Base-by-base conservation (phyloP, 2,797 vertebrate genomes). In the Schizothorax lantsangensis region DNA sequence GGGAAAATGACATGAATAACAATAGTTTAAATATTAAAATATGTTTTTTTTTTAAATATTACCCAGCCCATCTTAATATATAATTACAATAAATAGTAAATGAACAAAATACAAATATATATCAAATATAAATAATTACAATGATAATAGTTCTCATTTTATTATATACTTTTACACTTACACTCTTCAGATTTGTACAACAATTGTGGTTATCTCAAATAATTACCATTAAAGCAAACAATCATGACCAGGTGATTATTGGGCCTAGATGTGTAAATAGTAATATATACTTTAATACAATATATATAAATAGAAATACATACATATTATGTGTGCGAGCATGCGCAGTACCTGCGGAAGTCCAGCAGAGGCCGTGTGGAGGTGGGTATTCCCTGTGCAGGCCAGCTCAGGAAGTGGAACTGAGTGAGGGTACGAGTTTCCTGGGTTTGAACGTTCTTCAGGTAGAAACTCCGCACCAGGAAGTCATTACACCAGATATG, bases 401-500 rank as follows among this genome's bases (percentile, higher is more conserved):
- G 98, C 98, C 98, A 99, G 96, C 97, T 99, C 86, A 99, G 96
- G 95, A 99, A 99, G 94, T 99, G 98, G 94, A 99, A 99, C 95
- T 99, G 98, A 0, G 98, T 99, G 84, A 99, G 96, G 0, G 98
- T 99, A 84, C 98, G 95, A 1, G 98, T 99, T 94, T 99, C 98
- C 90, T 98, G 97, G 0, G 97, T 97, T 93, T 99, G 98, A 85
- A 99, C 97, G 0, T 99, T 99, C 92, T 99, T 99, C 94, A 99
- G 95, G 95, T 99, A 99, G 95, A 99, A 99, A 90, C 98, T 99
- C 30, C 98, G 96, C 85, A 99, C 98, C 94, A 99, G 94, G 94
- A 99, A 99, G 92, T 99, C 98, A 84, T 99, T 98, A 0, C 98
- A 99, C 98, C 98, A 99, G 95, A 99, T 99, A 92, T 99, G 98